Conservation (phyloP, 2,113 vertebrate genomes). For the Colistium nudipinnis region DNA sequence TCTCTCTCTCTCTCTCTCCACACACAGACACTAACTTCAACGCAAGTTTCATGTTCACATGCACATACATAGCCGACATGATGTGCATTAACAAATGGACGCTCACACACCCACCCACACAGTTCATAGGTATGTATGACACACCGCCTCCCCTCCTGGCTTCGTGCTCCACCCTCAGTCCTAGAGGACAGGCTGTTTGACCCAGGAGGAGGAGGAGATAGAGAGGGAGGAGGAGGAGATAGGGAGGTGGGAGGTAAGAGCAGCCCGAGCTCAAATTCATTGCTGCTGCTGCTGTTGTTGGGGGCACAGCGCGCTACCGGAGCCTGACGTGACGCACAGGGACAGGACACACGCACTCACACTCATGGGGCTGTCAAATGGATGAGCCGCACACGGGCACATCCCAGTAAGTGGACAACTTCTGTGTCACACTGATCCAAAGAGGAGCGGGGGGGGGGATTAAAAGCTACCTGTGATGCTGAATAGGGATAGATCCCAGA, state of each 20-base stretch:
- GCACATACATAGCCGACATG: not conserved
- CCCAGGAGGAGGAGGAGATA: slow-evolving; percentile 74
- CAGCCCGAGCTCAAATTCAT: slow-evolving; percentile 69
- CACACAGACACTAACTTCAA: slow-evolving; percentile 6
- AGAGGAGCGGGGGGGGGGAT: too few relatives aligned
- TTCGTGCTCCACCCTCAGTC: slow-evolving; percentile 70
- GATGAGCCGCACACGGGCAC: slow-evolving; percentile 44
- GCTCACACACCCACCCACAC: not conserved
- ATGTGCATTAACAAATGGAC: slow-evolving; percentile 10
- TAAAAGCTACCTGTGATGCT: slow-evolving; percentile 29
- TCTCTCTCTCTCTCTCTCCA: not conserved
- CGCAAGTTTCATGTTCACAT: not conserved
- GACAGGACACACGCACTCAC: slow-evolving; percentile 20
- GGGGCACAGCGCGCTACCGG: slow-evolving; percentile 61
- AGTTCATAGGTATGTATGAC: slow-evolving; percentile 69
- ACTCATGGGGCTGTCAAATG: slow-evolving; percentile 58
- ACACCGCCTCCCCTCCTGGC: slow-evolving; percentile 43
- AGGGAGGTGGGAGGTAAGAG: slow-evolving; percentile 40
- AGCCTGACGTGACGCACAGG: slow-evolving; percentile 46
- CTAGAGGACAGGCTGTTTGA: slow-evolving; percentile 75
- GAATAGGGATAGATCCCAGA: too few relatives aligned
- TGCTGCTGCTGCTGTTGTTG: slow-evolving; percentile 60
- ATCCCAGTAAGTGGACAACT: slow-evolving; percentile 20
- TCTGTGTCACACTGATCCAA: slow-evolving; percentile 18
- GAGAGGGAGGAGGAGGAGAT: slow-evolving; percentile 8